Base-by-base conservation (phyloP, 2,113 vertebrate species). In the Xiphophorus couchianus region DNA sequence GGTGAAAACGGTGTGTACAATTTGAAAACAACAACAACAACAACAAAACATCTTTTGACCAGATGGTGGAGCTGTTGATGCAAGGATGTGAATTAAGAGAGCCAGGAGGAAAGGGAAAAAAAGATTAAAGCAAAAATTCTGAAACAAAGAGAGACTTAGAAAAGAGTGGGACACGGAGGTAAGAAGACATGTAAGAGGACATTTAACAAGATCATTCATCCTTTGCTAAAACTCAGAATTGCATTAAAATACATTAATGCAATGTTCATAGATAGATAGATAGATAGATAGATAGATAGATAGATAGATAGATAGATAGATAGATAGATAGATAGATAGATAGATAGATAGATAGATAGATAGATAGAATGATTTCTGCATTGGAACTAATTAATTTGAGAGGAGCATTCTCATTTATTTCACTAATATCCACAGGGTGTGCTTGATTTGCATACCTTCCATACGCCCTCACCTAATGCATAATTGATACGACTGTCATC, bases 61-160 rank as follows among this genome's bases (percentile, higher is more conserved):
- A 90, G 87, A 77, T 86, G 94, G 91, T 90, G 94, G 92, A 81
- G 92, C 92, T 94, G 88, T 94, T 93, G 90, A 71, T 70, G 42
- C 81, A 73, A 70, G 81, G 77, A 87, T 86, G 74, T 11, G 27
- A 70, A 67, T 54, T 27, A 15, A 28, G n/a, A 14, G 33, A 74
- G 25, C 22, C 25, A 31, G 44, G 69, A 80, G 71, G 35, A 28
- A 54, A 35, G 33, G 33, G 33, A 65, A 33, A 54, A 48, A 58
- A 63, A 84, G 82, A 74, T 75, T 62, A 73, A 28, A 77, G 48
- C n/a, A 72, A 69, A 84, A 80, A 84, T 83, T 83, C 66, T 65
- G 76, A 86, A 76, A 91, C 81, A 89, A 89, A 89, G 80, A 80
- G 71, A 28, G 62, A 87, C 82, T 87, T 73, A 72, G 70, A 70